phyloP scores from a whole-genome alignment of 2,797 vertebrate genomes.

The Lemur catta region DNA sequence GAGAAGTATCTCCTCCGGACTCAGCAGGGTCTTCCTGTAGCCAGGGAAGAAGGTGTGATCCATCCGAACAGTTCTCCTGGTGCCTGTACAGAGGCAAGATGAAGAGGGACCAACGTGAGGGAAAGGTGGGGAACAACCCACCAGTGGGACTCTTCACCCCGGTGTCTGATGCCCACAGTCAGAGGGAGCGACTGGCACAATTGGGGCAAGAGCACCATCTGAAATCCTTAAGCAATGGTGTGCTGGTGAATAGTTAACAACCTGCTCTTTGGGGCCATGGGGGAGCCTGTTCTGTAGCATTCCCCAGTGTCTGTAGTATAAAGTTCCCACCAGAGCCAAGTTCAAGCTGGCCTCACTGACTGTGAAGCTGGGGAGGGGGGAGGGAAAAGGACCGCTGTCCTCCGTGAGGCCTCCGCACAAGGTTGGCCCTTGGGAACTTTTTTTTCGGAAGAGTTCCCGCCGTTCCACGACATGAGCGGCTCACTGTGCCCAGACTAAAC shows the following conservation, averaged over 20 bases:
- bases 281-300: no score
- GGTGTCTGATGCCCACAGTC: not conserved
- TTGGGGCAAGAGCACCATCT: not conserved
- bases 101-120: not conserved
- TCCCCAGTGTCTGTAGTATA: not conserved
- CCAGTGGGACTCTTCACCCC: not conserved
- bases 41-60: conserved; percentile 90
- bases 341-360: not conserved
- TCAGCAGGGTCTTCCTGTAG: conserved; percentile 88
- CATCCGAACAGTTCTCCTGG: conserved; percentile 85
- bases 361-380: not conserved
- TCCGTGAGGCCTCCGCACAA: not conserved
- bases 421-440: not conserved
- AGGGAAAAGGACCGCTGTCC: not conserved
- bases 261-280: rapidly evolving
- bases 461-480: no score
- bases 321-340: not conserved
- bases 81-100: conserved; percentile 79
- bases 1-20: conserved; percentile 88
- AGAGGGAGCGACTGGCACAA: not conserved
- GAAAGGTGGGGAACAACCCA: not conserved
- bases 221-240: not conserved
- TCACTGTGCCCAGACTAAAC: not conserved
- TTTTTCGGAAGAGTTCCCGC: not conserved
- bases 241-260: not conserved